Conservation (phyloP, 2,888 invertebrate genomes). For the Yponomeuta plumbellus region DNA sequence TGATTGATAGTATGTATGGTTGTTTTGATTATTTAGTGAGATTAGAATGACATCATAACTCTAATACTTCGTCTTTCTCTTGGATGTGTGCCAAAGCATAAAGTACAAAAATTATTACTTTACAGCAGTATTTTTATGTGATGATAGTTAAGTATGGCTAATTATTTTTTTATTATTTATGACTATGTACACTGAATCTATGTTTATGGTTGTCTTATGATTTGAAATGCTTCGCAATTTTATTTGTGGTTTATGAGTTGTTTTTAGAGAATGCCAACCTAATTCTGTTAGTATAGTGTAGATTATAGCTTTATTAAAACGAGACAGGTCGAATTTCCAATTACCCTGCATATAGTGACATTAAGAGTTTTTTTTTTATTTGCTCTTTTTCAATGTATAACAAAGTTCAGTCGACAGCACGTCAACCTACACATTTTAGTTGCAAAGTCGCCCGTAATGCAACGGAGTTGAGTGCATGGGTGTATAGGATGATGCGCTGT, state of each 20-base stretch:
- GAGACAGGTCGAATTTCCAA: too few species aligned
- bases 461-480: too few species aligned
- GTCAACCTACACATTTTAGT: too few species aligned
- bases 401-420: too few species aligned
- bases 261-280: not conserved
- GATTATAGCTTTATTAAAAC: too few species aligned
- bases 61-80: not conserved
- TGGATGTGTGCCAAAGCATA: conserved; percentile 5
- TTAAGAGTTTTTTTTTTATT: too few species aligned
- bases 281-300: not conserved
- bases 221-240: conserved; percentile 10
- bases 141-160: not conserved
- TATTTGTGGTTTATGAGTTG: not conserved
- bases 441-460: too few species aligned
- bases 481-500: too few species aligned
- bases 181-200: conserved; percentile 7
- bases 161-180: conserved; percentile 14
- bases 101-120: conserved; percentile 17
- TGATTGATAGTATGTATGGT: not conserved
- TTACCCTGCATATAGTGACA: too few species aligned
- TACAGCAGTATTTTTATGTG: conserved; percentile 10
- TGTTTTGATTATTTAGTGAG: not conserved
- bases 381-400: too few species aligned
- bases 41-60: not conserved
- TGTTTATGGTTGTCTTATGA: conserved; percentile 10